Percentiles rank a stretch among this genome's conserved stretches.
Conservation (phyloP, 2,888 invertebrate species). For the Lathronympha strigana region DNA sequence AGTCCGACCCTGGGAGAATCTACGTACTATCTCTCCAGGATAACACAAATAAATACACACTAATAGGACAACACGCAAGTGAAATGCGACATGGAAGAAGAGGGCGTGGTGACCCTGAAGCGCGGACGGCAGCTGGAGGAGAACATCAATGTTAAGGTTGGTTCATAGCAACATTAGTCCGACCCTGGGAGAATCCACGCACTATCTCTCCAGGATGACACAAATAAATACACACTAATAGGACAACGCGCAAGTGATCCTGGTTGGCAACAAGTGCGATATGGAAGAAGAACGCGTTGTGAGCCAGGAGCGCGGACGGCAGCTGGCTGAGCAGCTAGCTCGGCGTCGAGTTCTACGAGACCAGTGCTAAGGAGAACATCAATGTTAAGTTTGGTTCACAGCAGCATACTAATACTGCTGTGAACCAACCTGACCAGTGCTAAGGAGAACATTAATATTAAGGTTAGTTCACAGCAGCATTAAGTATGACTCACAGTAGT, state of each 20-base stretch:
- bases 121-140: slow-evolving; percentile 99
- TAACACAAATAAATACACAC: slow-evolving; percentile 99
- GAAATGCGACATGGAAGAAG: slow-evolving; percentile 99
- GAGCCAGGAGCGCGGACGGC: slow-evolving; percentile 97
- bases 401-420: too few relatives aligned
- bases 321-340: slow-evolving; percentile 98
- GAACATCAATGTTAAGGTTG: slow-evolving; percentile 96
- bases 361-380: slow-evolving; percentile 99
- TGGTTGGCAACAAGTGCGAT: slow-evolving; percentile 99
- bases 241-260: slow-evolving; percentile 99
- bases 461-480: not conserved
- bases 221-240: slow-evolving; percentile 99
- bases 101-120: slow-evolving; percentile 98
- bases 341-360: slow-evolving; percentile 99
- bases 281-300: slow-evolving; percentile 99
- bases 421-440: too few relatives aligned
- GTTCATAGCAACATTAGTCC: too few relatives aligned
- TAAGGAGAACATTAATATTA: slow-evolving; percentile 99
- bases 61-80: slow-evolving; percentile 99
- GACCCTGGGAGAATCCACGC: too few relatives aligned
- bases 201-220: slow-evolving; percentile 95
- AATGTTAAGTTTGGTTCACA: too few relatives aligned
- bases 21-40: too few relatives aligned
- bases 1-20: too few relatives aligned
- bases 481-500: too few relatives aligned